Percentiles rank a stretch among this genome's conserved stretches.
phyloP scores from a whole-genome alignment of 2,797 vertebrate genomes.

The Danio kyathit region DNA sequence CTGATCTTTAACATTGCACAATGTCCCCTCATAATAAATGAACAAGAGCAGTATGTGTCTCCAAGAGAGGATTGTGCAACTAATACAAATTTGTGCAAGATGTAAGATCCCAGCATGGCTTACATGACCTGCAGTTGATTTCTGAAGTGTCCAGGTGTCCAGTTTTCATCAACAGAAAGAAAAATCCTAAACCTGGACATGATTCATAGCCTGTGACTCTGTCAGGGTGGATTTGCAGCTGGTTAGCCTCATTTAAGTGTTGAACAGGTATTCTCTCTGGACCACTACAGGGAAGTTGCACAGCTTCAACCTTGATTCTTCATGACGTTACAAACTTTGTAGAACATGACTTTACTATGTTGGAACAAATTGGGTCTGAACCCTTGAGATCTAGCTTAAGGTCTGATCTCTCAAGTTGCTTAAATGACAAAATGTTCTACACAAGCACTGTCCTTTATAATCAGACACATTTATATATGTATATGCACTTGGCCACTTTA shows the following conservation, averaged over 20 bases:
- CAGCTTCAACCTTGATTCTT: slow-evolving; percentile 33
- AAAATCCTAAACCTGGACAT: neutral
- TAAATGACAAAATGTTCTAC: slow-evolving; percentile 7
- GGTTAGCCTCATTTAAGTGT: slow-evolving; percentile 7
- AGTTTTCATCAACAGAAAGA: slow-evolving; percentile 1
- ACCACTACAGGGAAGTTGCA: slow-evolving; percentile 16
- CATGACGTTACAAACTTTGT: slow-evolving; percentile 12
- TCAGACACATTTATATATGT: neutral
- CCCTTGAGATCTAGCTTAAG: neutral
- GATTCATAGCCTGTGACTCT: slow-evolving; percentile 6
- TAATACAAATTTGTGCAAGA: slow-evolving; percentile 12
- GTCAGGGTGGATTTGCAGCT: slow-evolving; percentile 10
- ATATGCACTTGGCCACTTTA: no score
- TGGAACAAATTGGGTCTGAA: slow-evolving; percentile 33
- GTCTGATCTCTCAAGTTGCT: neutral
- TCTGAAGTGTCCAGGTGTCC: neutral
- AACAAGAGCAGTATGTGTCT: slow-evolving; percentile 31
- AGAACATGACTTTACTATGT: slow-evolving; percentile 33
- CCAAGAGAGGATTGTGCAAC: slow-evolving; percentile 15
- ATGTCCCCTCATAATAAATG: slow-evolving; percentile 14
- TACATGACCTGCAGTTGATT: slow-evolving; percentile 13
- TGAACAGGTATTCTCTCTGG: slow-evolving; percentile 31
- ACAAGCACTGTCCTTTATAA: neutral
- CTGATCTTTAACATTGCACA: slow-evolving; percentile 38
- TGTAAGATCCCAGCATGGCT: neutral